Percentiles rank a stretch among this genome's conserved stretches.
These are phyloP conservation scores for Albula glossodonta DNA, from an alignment of 2,113 vertebrate species.

Conservation along the genomic window DNA sequence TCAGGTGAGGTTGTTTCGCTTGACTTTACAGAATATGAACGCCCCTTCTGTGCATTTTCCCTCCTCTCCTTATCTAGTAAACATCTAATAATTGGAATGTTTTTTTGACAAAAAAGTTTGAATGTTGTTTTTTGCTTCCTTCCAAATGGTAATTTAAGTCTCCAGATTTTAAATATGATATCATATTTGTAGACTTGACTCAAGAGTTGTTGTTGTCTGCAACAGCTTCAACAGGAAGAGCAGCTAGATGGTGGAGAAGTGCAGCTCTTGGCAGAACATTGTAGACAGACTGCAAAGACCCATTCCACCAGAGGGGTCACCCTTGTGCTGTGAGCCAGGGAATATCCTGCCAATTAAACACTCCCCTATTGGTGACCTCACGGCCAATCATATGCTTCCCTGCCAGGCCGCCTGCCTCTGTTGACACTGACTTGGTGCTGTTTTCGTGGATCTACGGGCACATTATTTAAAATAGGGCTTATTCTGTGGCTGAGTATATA, in stretches of 20 bases:
- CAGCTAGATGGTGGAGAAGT: too few relatives aligned
- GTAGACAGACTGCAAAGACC: background rate
- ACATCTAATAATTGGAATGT: background rate
- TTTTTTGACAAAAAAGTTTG: too few relatives aligned
- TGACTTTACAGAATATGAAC: background rate
- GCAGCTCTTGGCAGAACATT: too few relatives aligned
- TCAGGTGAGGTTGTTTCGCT: conserved; percentile 71
- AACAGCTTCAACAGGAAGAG: too few relatives aligned
- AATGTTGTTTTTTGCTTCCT: background rate
- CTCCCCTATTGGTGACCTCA: background rate
- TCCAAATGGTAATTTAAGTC: too few relatives aligned
- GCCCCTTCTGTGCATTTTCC: background rate
- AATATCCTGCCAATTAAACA: background rate
- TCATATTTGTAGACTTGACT: too few relatives aligned
- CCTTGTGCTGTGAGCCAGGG: background rate
- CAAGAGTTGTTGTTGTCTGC: too few relatives aligned
- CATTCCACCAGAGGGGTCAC: background rate
- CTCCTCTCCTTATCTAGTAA: background rate
- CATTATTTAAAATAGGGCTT: background rate
- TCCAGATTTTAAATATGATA: too few relatives aligned
- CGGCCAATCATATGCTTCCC: background rate
- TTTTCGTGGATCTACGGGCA: background rate
- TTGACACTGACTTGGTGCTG: background rate
- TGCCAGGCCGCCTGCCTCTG: background rate
- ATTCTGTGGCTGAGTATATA: background rate